Conservation (phyloP, 2,888 invertebrate species). For the Eurois occulta region DNA sequence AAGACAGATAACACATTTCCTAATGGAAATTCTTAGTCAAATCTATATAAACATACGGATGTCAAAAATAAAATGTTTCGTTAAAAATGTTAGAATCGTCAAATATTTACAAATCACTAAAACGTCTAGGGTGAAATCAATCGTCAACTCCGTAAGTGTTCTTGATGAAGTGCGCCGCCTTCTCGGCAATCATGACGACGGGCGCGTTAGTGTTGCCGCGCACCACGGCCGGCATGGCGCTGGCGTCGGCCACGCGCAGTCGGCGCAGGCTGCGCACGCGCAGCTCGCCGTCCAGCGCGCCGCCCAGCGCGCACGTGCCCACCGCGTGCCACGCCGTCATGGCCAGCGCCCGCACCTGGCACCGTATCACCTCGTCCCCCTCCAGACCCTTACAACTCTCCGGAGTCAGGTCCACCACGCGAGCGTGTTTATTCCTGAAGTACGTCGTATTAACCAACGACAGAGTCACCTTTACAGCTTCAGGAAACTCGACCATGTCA, state of each 20-base stretch:
- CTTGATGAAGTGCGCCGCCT: conserved; percentile 81
- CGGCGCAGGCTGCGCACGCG: conserved; percentile 74
- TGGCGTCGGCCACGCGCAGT: conserved; percentile 83
- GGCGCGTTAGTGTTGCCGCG: conserved; percentile 86
- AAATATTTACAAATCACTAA: background rate
- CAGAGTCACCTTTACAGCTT: conserved; percentile 74
- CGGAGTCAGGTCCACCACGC: conserved; percentile 73
- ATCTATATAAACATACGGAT: background rate
- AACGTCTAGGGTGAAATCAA: background rate
- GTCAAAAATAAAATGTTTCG: background rate
- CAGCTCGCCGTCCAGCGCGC: conserved; percentile 77
- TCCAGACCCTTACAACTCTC: conserved; percentile 73
- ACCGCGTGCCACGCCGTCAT: conserved; percentile 85
- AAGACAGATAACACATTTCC: background rate
- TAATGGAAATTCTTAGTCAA: background rate
- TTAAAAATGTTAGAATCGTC: background rate
- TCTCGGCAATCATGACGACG: conserved; percentile 85
- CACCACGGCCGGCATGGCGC: conserved; percentile 80
- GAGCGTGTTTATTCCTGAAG: conserved; percentile 75
- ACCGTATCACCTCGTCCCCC: conserved; percentile 81
- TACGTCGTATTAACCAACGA: conserved; percentile 76
- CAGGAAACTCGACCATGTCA: conserved; percentile 77
- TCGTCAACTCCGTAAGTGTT: conserved; percentile 52
- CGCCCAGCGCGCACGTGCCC: conserved; percentile 83
- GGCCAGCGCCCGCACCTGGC: conserved; percentile 78